Conservation (phyloP, 37 sponge, comb jelly and placozoan genomes). For the Chondrosia reniformis region DNA sequence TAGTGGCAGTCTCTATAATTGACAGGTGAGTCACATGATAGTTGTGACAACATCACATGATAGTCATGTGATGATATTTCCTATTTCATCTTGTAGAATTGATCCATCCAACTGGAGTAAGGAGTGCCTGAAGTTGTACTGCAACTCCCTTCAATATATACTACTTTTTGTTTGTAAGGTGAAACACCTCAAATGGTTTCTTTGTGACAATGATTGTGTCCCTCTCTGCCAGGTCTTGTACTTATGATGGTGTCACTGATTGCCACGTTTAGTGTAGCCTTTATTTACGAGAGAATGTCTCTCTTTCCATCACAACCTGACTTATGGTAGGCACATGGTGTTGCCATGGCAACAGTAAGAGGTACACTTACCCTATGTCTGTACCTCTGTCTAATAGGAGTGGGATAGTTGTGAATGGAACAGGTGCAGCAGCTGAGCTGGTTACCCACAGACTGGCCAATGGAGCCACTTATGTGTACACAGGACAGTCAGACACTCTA, state of each 20-base stretch:
- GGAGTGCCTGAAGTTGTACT: slow-evolving; percentile 21
- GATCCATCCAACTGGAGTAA: slow-evolving; percentile 33
- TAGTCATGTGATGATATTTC: not conserved
- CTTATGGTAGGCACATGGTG: too few relatives aligned
- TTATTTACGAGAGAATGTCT: slow-evolving; percentile 47
- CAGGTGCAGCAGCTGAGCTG: too few relatives aligned
- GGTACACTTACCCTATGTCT: too few relatives aligned
- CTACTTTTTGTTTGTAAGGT: slow-evolving; percentile 27
- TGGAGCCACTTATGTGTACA: too few relatives aligned
- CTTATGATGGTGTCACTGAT: slow-evolving; percentile 43
- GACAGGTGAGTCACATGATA: slow-evolving; percentile 57
- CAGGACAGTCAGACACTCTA: too few relatives aligned
- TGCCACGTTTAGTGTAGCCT: slow-evolving; percentile 36
- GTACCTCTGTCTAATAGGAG: too few relatives aligned
- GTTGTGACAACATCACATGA: not conserved
- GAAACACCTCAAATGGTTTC: not conserved
- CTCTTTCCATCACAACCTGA: slow-evolving; percentile 34
- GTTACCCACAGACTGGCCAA: too few relatives aligned
- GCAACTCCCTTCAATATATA: slow-evolving; percentile 24
- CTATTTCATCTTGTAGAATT: slow-evolving; percentile 24
- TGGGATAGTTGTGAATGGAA: too few relatives aligned
- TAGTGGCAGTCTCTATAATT: slow-evolving; percentile 29
- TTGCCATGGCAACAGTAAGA: too few relatives aligned
- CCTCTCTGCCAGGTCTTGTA: slow-evolving; percentile 8
- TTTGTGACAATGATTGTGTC: not conserved